phyloP scores from a whole-genome alignment of 2,113 vertebrate species.

The Ochotona princeps region DNA sequence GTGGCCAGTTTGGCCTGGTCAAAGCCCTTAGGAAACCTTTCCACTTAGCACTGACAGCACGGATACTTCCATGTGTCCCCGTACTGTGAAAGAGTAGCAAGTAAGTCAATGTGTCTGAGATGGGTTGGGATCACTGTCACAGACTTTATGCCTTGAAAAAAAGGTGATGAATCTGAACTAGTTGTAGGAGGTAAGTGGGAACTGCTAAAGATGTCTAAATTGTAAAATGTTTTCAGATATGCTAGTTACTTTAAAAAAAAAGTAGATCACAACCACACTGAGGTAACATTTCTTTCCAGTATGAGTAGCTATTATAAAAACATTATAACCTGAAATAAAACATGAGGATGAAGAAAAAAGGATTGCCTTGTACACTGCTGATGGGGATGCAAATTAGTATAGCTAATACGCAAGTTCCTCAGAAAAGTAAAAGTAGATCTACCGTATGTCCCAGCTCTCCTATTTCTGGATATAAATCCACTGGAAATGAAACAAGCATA shows the following conservation, averaged over 20 bases:
- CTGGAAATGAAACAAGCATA: too few species aligned
- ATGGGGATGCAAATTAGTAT: too few species aligned
- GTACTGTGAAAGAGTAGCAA: neutral
- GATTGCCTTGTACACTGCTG: too few species aligned
- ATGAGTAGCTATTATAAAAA: too few species aligned
- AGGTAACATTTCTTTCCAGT: too few species aligned
- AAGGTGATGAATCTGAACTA: neutral
- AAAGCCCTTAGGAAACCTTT: neutral
- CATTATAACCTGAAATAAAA: too few species aligned
- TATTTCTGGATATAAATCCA: too few species aligned
- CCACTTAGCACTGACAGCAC: neutral
- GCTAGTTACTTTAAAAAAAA: neutral
- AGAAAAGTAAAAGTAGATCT: too few species aligned
- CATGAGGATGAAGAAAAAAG: too few species aligned
- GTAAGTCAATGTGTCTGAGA: neutral
- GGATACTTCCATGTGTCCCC: neutral
- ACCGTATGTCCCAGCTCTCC: too few species aligned
- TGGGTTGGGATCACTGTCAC: neutral
- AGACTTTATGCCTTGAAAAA: neutral
- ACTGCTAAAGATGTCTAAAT: neutral
- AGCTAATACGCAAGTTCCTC: too few species aligned
- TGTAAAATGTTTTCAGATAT: neutral
- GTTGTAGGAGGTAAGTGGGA: neutral
- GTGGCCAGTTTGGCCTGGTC: neutral
- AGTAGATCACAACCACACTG: too few species aligned